Evolutionary conservation across 2,888 invertebrate species (phyloP).

Genomic region (Tachystola acroxantha): DNA sequence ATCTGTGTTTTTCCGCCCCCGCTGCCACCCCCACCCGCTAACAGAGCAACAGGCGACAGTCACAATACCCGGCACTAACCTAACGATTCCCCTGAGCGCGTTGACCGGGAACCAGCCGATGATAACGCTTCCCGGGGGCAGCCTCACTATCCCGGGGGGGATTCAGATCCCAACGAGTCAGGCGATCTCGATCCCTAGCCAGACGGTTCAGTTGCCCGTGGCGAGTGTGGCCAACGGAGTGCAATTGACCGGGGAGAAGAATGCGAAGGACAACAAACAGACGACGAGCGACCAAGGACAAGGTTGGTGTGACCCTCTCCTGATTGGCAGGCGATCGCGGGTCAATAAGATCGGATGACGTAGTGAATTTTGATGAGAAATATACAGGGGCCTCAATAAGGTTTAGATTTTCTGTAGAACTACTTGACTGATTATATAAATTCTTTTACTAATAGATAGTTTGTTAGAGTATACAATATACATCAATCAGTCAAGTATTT

Average conservation of each 20-base stretch:
- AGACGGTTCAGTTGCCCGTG: slow-evolving; percentile 33
- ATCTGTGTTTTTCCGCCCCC: slow-evolving; percentile 51
- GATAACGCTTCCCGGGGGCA: slow-evolving; percentile 76
- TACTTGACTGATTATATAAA: too few species aligned
- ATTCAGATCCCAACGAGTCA: slow-evolving; percentile 39
- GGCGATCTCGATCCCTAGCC: slow-evolving; percentile 45
- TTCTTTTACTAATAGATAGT: too few species aligned
- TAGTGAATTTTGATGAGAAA: too few species aligned
- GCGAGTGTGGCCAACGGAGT: slow-evolving; percentile 28
- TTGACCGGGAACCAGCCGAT: slow-evolving; percentile 67
- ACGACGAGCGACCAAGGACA: slow-evolving; percentile 38
- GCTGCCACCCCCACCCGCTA: slow-evolving; percentile 25
- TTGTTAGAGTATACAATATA: too few species aligned
- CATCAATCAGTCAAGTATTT: too few species aligned
- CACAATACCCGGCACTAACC: slow-evolving; percentile 81
- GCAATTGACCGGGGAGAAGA: slow-evolving; percentile 62
- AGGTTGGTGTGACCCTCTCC: slow-evolving; percentile 67
- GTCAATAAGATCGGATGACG: too few species aligned
- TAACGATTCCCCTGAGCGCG: slow-evolving; percentile 76
- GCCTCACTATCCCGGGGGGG: slow-evolving; percentile 56
- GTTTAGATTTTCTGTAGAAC: too few species aligned
- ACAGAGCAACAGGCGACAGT: slow-evolving; percentile 76
- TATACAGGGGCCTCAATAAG: too few species aligned
- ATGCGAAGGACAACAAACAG: slow-evolving; percentile 77
- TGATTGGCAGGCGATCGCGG: too few species aligned